Conservation (phyloP, 1,140 invertebrate species). For the Diorhabda elongata region DNA sequence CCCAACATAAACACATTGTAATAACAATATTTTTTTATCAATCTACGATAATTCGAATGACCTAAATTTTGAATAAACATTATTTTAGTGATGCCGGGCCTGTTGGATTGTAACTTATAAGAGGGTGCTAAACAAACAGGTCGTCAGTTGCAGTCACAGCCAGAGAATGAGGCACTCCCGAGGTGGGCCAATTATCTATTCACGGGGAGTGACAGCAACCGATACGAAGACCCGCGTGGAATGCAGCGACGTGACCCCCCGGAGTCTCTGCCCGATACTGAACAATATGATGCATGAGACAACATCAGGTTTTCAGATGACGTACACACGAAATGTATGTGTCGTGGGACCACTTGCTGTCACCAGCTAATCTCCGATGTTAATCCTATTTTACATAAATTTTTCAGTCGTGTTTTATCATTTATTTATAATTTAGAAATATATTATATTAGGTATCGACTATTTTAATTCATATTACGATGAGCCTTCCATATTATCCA, state of each 20-base stretch:
- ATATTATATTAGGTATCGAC: too few species aligned
- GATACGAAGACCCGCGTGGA: slow-evolving; percentile 40
- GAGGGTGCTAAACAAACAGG: slow-evolving; percentile 43
- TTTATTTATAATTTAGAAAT: not conserved
- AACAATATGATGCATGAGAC: slow-evolving; percentile 36
- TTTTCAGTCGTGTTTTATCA: not conserved
- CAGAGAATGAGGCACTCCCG: slow-evolving; percentile 32
- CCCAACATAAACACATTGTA: too few species aligned
- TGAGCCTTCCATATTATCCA: too few species aligned
- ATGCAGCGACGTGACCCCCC: slow-evolving; percentile 40
- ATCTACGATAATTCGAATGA: too few species aligned
- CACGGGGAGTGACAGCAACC: slow-evolving; percentile 47
- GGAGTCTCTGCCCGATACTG: slow-evolving; percentile 29
- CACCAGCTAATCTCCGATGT: slow-evolving; percentile 8
- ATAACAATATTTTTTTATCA: too few species aligned
- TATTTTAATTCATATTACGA: too few species aligned
- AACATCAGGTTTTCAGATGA: slow-evolving; percentile 22
- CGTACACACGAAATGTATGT: not conserved
- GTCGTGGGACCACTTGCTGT: slow-evolving; percentile 10
- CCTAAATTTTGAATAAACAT: too few species aligned
- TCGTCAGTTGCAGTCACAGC: slow-evolving; percentile 32
- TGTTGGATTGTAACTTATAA: not conserved
- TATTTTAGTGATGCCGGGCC: too few species aligned
- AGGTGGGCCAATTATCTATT: slow-evolving; percentile 49
- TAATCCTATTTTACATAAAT: slow-evolving; percentile 14